These are phyloP conservation scores for Semaprochilodus insignis DNA, from an alignment of 2,797 vertebrate species.

Conservation along the genomic window DNA sequence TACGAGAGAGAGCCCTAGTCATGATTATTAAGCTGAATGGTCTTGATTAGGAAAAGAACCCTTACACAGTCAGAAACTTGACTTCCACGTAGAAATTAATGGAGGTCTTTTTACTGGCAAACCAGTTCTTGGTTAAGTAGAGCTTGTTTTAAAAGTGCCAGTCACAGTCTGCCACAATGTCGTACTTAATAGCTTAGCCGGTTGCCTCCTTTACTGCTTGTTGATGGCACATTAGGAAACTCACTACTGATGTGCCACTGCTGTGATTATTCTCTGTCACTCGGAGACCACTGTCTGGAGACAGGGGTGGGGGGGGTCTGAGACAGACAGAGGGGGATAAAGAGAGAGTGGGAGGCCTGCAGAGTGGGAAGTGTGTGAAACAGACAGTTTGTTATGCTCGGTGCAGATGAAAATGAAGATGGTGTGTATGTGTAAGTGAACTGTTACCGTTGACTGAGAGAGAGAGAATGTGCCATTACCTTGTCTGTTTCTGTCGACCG, in stretches of 20 bases:
- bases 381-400: constrained; percentile 22
- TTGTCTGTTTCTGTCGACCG: constrained; percentile 35
- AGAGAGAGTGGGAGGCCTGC: not conserved
- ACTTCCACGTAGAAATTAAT: not conserved
- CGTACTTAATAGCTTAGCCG: not conserved
- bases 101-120: not conserved
- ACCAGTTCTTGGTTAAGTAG: not conserved
- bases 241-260: constrained; percentile 29
- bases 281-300: constrained; percentile 28
- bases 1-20: not conserved
- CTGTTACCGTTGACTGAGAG: constrained; percentile 29
- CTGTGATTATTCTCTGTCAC: constrained; percentile 46
- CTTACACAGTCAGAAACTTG: not conserved
- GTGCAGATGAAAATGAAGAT: constrained; percentile 33
- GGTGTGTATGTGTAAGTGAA: constrained; percentile 27
- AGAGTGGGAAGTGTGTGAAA: not conserved
- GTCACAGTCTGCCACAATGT: not conserved
- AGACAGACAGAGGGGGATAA: constrained; percentile 1
- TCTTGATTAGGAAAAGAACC: not conserved
- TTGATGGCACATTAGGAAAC: constrained; percentile 35
- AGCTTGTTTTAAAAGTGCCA: not conserved
- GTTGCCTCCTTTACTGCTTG: not conserved
- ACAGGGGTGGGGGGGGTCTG: not conserved
- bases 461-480: constrained; percentile 26
- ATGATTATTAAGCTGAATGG: not conserved